phyloP scores from a whole-genome alignment of 2,888 invertebrate species.

The Spatulosminthurus flaviceps region DNA sequence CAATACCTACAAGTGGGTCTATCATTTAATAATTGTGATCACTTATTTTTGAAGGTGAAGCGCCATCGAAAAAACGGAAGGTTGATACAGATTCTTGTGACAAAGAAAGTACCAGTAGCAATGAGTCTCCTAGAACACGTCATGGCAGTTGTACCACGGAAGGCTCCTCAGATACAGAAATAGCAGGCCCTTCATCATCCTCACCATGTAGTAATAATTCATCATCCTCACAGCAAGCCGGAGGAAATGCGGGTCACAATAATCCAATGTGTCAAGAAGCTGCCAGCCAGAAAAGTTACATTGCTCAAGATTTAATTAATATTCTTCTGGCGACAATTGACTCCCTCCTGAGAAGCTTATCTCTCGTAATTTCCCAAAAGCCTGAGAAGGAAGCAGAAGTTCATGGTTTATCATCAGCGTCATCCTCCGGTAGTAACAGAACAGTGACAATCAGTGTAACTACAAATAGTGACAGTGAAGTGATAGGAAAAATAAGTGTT shows the following conservation, averaged over 20 bases:
- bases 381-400: background rate
- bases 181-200: constrained; percentile 35
- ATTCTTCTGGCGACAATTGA: constrained; percentile 59
- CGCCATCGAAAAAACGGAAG: constrained; percentile 58
- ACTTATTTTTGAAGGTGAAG: constrained; percentile 40
- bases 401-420: too few relatives aligned
- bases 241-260: constrained; percentile 23
- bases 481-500: constrained; percentile 8
- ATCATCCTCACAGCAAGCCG: constrained; percentile 32
- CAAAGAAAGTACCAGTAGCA: constrained; percentile 3
- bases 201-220: constrained; percentile 46
- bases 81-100: constrained; percentile 46
- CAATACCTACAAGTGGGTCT: too few relatives aligned
- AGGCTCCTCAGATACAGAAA: constrained; percentile 34
- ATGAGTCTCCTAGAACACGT: constrained; percentile 15
- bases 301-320: constrained; percentile 58
- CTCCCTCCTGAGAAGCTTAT: background rate
- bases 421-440: background rate
- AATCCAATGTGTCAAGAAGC: constrained; percentile 47
- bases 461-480: constrained; percentile 11
- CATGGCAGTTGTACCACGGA: constrained; percentile 30
- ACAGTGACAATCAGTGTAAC: constrained; percentile 21
- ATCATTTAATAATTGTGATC: background rate
- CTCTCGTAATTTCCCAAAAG: constrained; percentile 5
- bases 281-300: constrained; percentile 52